These are phyloP conservation scores for Raillietiella orientalis DNA, from an alignment of 2,888 invertebrate genomes.

Conservation along the genomic window DNA sequence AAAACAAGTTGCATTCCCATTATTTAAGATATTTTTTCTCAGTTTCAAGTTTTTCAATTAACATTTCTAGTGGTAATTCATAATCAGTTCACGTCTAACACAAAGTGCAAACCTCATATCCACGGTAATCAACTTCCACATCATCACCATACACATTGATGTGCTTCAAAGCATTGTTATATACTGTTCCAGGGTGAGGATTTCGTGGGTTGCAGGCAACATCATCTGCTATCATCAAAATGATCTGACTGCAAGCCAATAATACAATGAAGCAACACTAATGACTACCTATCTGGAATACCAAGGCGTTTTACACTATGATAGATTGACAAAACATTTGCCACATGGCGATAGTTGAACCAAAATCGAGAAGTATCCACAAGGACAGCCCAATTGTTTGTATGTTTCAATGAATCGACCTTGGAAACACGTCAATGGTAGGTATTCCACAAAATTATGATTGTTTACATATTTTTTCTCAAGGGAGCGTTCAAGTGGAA, in stretches of 20 bases:
- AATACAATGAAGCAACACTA: slow-evolving; percentile 2
- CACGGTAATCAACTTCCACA: slow-evolving; percentile 93
- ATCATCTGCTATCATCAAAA: slow-evolving; percentile 96
- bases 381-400: slow-evolving; percentile 97
- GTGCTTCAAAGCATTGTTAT: slow-evolving; percentile 88
- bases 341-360: slow-evolving; percentile 99
- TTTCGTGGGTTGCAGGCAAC: slow-evolving; percentile 98
- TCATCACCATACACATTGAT: slow-evolving; percentile 98
- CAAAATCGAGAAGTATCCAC: slow-evolving; percentile 96
- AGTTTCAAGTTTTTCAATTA: background rate
- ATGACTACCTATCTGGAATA: slow-evolving; percentile 47
- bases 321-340: slow-evolving; percentile 92
- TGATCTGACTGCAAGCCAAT: slow-evolving; percentile 35
- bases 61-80: background rate
- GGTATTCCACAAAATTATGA: no score
- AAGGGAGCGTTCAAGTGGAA: no score
- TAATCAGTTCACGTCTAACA: background rate
- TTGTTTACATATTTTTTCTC: no score
- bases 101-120: slow-evolving; percentile 17
- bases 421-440: slow-evolving; percentile 11
- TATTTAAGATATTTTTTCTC: no score
- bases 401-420: slow-evolving; percentile 29
- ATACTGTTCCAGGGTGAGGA: slow-evolving; percentile 86
- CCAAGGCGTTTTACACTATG: slow-evolving; percentile 88
- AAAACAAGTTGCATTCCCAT: background rate